Evolutionary conservation across 2,797 vertebrate species (phyloP).

Genomic region (Schizopygopsis malacanthus): DNA sequence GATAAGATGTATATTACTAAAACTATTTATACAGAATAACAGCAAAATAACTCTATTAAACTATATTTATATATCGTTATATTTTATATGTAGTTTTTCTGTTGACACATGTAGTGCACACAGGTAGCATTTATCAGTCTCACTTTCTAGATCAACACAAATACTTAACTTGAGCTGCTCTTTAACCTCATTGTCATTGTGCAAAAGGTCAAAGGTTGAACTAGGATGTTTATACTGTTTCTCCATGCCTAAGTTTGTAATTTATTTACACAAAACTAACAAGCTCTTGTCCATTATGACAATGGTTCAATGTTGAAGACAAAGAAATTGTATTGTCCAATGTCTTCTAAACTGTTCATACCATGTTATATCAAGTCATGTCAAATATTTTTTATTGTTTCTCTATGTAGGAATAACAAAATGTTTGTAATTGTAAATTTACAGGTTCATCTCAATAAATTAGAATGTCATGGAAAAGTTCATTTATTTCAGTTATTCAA

Average conservation of each 20-base stretch:
- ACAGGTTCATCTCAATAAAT: too few relatives aligned
- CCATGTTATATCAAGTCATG: background rate
- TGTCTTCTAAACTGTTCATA: background rate
- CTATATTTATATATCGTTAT: too few relatives aligned
- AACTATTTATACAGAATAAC: too few relatives aligned
- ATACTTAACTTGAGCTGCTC: background rate
- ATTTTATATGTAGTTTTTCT: background rate
- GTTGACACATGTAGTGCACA: background rate
- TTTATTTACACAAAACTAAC: background rate
- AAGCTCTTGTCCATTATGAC: background rate
- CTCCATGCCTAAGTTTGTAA: background rate
- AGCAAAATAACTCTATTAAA: too few relatives aligned
- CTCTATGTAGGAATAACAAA: background rate
- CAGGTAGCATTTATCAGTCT: background rate
- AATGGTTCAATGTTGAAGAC: background rate
- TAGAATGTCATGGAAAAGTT: too few relatives aligned
- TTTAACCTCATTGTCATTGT: slow-evolving; percentile 1
- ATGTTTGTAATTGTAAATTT: background rate
- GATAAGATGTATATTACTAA: too few relatives aligned
- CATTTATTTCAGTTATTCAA: too few relatives aligned
- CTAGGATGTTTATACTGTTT: background rate
- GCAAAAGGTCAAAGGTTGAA: slow-evolving; percentile 4
- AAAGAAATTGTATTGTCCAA: background rate
- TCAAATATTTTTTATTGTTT: background rate
- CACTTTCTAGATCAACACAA: background rate